Percentiles rank a stretch among this genome's conserved stretches.
phyloP scores from a whole-genome alignment of 2,797 vertebrate genomes.

The Podargus strigoides region DNA sequence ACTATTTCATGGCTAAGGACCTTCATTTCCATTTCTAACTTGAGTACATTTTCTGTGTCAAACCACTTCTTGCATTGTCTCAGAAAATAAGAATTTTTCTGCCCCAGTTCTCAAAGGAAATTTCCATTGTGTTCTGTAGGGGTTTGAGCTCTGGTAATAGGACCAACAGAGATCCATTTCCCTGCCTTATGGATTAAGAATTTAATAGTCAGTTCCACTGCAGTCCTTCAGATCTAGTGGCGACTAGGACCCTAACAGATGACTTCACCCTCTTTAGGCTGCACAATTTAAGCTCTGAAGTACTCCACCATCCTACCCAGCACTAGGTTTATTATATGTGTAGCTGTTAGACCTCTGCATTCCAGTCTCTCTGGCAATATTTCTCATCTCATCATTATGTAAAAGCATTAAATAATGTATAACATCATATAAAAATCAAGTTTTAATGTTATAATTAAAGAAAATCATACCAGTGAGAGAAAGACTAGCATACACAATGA shows the following conservation, averaged over 20 bases:
- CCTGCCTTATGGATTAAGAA: neutral
- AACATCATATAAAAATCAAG: neutral
- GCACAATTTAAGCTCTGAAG: neutral
- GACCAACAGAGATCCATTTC: neutral
- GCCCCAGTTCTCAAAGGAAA: neutral
- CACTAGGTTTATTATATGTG: neutral
- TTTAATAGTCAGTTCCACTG: neutral
- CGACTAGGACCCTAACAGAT: neutral
- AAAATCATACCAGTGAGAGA: neutral
- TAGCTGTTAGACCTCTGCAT: neutral
- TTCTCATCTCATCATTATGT: neutral
- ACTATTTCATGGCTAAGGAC: slow-evolving; percentile 13
- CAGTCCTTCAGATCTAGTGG: neutral
- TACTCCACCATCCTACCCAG: neutral
- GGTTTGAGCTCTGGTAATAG: neutral
- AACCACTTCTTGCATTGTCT: neutral
- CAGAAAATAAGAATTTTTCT: slow-evolving; percentile 20
- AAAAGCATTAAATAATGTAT: neutral
- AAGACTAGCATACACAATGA: neutral
- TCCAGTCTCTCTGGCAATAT: neutral
- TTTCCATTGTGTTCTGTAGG: neutral
- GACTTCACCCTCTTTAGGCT: neutral
- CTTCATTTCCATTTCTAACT: slow-evolving; percentile 49
- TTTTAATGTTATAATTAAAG: neutral
- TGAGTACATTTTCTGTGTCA: slow-evolving; percentile 4